These are phyloP conservation scores for Prionailurus bengalensis DNA, from an alignment of 2,113 vertebrate species.

Conservation along the genomic window DNA sequence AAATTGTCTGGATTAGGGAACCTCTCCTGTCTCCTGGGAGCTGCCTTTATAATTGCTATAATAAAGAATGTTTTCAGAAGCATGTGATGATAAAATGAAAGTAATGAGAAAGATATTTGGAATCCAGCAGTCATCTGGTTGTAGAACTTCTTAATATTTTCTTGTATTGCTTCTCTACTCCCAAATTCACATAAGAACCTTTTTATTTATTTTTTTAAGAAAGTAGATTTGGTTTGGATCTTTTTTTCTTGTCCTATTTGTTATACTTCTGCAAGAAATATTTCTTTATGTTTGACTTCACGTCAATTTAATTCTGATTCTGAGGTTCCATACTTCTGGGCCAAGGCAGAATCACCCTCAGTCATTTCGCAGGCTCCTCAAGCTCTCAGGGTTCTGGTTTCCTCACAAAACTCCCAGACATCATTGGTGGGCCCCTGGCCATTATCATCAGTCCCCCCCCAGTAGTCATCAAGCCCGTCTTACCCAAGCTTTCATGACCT, in stretches of 20 bases:
- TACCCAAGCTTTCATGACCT: not conserved
- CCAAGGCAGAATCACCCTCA: not conserved
- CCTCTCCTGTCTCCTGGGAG: not conserved
- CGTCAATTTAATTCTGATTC: not conserved
- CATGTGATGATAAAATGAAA: not conserved
- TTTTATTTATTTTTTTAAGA: not conserved
- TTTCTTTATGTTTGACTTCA: not conserved
- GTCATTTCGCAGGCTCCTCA: not conserved
- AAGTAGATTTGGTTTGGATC: not conserved
- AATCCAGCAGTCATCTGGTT: slow-evolving; percentile 44
- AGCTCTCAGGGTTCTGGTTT: not conserved
- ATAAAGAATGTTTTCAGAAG: slow-evolving; percentile 54
- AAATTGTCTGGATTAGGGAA: not conserved
- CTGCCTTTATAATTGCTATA: not conserved
- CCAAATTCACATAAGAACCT: not conserved
- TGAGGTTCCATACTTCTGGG: not conserved
- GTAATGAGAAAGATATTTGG: slow-evolving; percentile 11
- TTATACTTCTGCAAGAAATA: slow-evolving; percentile 29
- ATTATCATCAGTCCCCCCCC: not conserved
- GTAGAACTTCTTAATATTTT: slow-evolving; percentile 14
- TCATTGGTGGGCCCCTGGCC: not conserved
- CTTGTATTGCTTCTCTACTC: slow-evolving; percentile 9
- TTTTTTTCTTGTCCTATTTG: not conserved
- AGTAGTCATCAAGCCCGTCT: not conserved
- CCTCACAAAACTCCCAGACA: not conserved